Base-by-base conservation (phyloP, 2,797 vertebrate genomes). In the Brachyrhaphis roseni region DNA sequence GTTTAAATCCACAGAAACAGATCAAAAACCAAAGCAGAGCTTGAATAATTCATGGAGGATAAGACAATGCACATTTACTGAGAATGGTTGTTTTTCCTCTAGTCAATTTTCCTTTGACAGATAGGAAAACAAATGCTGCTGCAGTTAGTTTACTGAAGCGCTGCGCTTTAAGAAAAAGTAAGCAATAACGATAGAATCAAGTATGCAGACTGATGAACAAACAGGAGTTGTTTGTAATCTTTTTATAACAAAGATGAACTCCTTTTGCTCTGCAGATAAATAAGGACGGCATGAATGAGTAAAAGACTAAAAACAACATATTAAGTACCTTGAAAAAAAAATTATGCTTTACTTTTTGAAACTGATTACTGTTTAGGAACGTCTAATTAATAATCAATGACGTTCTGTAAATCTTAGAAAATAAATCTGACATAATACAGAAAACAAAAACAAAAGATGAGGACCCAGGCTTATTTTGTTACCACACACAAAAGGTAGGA, bases 21-120 rank as follows among this genome's bases (percentile, higher is more conserved):
- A 92, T 83, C 46, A 87, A 81, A 90, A 86, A 85, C 76, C 68
- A 79, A 91, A 86, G 47, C 64, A 16, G 62, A 0, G 70, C 76
- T 75, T 94, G 88, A 95, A 95, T 95, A 90, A 95, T 95, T 91
- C 87, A 94, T 90, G 64, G 47, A 31, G 72, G 74, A 86, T 81
- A 88, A 93, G 76, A 91, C 88, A 86, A 87, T 74, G 79, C 74
- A 83, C 80, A 80, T 83, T 78, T 84, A 77, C 78, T 53, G 81
- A 7, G 80, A 53, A 75, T 10, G 57, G 18, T 68, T 81, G 88
- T 82, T 82, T 70, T 77, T 91, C 78, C 79, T 88, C 75, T 79
- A 81, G 91, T 90, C 85, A 47, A 90, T 81, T 90, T 46, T 64
- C 77, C 75, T 81, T 84, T 72, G 89, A 91, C 79, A 78, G 78